Evolutionary conservation across 2,797 vertebrate species (phyloP), one percentile per base, ranked within the genome.

Genomic region (Hydrocynus forskahlii): DNA sequence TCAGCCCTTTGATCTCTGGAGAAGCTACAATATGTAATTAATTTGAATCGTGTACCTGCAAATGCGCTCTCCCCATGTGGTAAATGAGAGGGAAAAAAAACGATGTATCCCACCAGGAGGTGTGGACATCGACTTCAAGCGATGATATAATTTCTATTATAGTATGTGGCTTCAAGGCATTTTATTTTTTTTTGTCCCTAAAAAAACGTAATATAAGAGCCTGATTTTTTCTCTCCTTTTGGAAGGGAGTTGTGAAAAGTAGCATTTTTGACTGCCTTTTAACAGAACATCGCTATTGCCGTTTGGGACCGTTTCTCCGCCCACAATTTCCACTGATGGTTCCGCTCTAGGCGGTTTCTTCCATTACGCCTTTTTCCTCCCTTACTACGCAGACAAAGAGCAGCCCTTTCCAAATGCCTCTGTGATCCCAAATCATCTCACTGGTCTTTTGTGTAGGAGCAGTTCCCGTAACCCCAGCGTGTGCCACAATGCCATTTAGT

Each of bases 291-390:
- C 0, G 16, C 52, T 82, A 12, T 72, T 29, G 23, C 59, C 79
- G 57, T 76, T 86, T 57, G 43, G 48, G 59, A 59, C 60, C 21
- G 10, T 78, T 78, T 80, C 43, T 75, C 63, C 54, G 7, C 48
- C 83, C 78, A 78, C 82, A 43, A 69, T 40, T 62, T 67, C 63
- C 57, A 68, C 14, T 59, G n/a, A 62, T 83, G 17, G 62, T 78
- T 78, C 78, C 35, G 25, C 64, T 83, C 66, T 23, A 77, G 60
- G 38, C 69, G 5, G 2, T 63, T 70, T 52, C 17, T 66, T 50
- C 43, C 64, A 38, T 62, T 75, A 69, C 8, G 8, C 16, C 66
- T 74, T 43, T 80, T 62, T 70, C 29, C 35, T 64, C 70, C 72
- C 12, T 2, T 74, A 75, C 68, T 78, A 29, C 52, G 7, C 19